phyloP scores from a whole-genome alignment of 2,888 invertebrate genomes.

The Ephialtes manifestator region DNA sequence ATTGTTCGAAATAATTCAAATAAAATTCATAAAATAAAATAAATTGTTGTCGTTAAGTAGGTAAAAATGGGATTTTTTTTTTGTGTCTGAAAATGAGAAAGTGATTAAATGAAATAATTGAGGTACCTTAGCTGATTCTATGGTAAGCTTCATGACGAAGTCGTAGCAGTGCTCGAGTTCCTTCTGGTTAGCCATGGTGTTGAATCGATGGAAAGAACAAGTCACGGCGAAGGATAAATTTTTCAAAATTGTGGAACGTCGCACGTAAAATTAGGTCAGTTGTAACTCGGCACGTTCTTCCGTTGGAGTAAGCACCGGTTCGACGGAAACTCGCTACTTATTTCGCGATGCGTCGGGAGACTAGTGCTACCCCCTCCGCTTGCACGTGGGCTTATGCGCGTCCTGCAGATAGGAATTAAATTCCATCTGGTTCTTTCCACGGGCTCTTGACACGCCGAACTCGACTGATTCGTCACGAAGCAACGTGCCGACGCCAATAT shows the following conservation, averaged over 20 bases:
- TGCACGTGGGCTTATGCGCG: neutral
- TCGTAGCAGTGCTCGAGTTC: constrained; percentile 79
- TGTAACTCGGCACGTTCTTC: constrained; percentile 55
- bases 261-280: neutral
- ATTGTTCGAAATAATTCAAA: too few species aligned
- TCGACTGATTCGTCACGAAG: constrained; percentile 19
- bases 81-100: too few species aligned
- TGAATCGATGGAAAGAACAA: constrained; percentile 5
- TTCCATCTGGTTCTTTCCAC: constrained; percentile 50
- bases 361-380: constrained; percentile 15
- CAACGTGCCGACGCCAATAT: constrained; percentile 24
- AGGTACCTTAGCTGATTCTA: constrained; percentile 80
- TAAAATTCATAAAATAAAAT: too few species aligned
- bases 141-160: constrained; percentile 78
- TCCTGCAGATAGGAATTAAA: constrained; percentile 27
- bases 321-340: constrained; percentile 73
- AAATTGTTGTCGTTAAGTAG: too few species aligned
- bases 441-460: constrained; percentile 34
- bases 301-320: constrained; percentile 66
- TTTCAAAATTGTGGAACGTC: constrained; percentile 9
- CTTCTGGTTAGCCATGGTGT: constrained; percentile 73
- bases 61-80: too few species aligned
- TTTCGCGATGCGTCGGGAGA: constrained; percentile 49
- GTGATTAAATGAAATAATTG: too few species aligned
- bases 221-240: neutral